Percentiles rank a stretch among this genome's conserved stretches.
phyloP scores from a whole-genome alignment of 2,888 invertebrate species.

The Cheilosia impressa region DNA sequence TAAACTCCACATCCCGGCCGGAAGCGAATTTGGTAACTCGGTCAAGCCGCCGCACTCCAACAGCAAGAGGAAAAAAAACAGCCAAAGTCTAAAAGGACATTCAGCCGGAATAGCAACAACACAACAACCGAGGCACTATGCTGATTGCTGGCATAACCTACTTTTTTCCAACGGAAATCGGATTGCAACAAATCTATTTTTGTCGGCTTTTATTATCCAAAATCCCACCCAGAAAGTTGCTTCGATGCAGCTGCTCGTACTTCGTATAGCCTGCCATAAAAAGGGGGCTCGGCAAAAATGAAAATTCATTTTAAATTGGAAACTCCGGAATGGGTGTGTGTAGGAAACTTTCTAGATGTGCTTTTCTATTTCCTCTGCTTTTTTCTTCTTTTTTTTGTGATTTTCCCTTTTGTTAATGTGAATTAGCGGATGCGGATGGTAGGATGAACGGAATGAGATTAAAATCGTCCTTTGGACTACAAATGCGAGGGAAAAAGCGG shows the following conservation, averaged over 20 bases:
- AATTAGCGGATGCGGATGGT: constrained; percentile 53
- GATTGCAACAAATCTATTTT: constrained; percentile 73
- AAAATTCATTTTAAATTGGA: constrained; percentile 52
- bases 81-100: constrained; percentile 27
- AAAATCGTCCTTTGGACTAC: constrained; percentile 37
- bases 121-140: constrained; percentile 52
- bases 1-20: not conserved
- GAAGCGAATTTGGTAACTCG: constrained; percentile 55
- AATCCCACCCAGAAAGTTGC: constrained; percentile 10
- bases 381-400: constrained; percentile 4
- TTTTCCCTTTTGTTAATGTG: constrained; percentile 56
- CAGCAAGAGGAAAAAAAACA: not conserved
- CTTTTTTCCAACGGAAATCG: constrained; percentile 60
- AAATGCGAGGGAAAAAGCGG: constrained; percentile 1
- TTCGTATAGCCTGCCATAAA: not conserved
- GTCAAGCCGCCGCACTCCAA: constrained; percentile 61
- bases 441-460: constrained; percentile 57
- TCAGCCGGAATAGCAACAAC: constrained; percentile 22
- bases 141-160: constrained; percentile 70
- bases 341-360: constrained; percentile 27
- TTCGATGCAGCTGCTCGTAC: not conserved
- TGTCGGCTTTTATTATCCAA: constrained; percentile 49
- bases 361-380: constrained; percentile 23
- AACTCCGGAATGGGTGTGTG: constrained; percentile 5
- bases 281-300: constrained; percentile 16